Conservation (phyloP, 2,113 vertebrate genomes). For the Dasyornis broadbenti region DNA sequence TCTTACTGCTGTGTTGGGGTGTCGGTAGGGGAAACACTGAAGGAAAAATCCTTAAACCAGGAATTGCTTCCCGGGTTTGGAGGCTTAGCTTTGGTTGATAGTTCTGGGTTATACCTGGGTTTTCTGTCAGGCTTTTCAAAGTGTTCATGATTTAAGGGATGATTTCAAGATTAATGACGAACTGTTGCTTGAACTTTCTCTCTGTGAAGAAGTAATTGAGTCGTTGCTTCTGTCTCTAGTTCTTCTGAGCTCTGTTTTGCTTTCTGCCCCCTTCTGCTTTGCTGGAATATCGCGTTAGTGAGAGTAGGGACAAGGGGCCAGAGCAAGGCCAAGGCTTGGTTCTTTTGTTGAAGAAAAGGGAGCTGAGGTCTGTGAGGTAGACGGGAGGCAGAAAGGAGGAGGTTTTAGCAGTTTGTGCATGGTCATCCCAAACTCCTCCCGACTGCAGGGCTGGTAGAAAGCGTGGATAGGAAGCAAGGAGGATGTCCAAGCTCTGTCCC, state of each 20-base stretch:
- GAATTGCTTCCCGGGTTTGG: not conserved
- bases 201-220: not conserved
- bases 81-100: not conserved
- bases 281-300: not conserved
- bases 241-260: not conserved
- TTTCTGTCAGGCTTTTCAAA: not conserved
- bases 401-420: rapidly evolving
- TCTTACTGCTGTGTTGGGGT: not conserved
- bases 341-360: not conserved
- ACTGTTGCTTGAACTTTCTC: not conserved
- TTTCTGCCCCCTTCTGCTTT: not conserved
- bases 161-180: not conserved
- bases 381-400: not conserved
- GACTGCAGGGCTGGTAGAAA: not conserved
- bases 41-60: not conserved
- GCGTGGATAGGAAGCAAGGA: rapidly evolving
- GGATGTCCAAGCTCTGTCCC: not conserved
- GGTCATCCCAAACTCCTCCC: not conserved
- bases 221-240: not conserved
- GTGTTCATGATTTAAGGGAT: not conserved
- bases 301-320: not conserved
- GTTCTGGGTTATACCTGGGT: not conserved
- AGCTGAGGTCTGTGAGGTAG: rapidly evolving
- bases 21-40: not conserved
- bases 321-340: not conserved